Evolutionary conservation across 2,113 vertebrate genomes (phyloP).

Genomic region (Zootoca vivipara): DNA sequence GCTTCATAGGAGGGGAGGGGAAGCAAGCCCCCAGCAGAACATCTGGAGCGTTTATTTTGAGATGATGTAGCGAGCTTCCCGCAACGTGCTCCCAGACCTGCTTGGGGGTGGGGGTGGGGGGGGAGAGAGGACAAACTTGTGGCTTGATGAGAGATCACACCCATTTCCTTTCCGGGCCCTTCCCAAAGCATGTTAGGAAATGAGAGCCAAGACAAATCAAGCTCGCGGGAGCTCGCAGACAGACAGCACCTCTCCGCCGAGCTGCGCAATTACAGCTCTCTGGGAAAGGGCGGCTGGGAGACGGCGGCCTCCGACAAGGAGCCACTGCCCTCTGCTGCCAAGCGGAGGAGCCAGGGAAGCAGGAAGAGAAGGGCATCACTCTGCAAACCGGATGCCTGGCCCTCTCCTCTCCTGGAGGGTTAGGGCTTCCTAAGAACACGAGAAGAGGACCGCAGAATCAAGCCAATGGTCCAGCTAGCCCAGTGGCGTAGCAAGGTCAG

Average conservation of each 20-base stretch:
- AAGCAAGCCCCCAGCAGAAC: not conserved
- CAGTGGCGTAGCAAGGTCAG: too few relatives aligned
- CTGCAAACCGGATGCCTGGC: not conserved
- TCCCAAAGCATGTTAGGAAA: conserved; percentile 88
- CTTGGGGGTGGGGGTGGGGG: conserved; percentile 60
- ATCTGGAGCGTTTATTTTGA: conserved; percentile 11
- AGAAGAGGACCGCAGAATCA: too few relatives aligned
- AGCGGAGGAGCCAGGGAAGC: not conserved
- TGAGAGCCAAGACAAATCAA: conserved; percentile 86
- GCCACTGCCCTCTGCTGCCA: conserved; percentile 73
- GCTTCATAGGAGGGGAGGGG: accelerated
- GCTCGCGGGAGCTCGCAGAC: conserved; percentile 78
- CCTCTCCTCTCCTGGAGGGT: not conserved
- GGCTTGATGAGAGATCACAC: conserved; percentile 80
- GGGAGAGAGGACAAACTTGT: conserved; percentile 50
- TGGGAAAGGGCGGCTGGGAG: conserved; percentile 59
- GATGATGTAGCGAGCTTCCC: not conserved
- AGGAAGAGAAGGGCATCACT: accelerated
- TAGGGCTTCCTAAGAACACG: too few relatives aligned
- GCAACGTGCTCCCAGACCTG: conserved; percentile 69
- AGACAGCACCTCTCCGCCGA: conserved; percentile 72
- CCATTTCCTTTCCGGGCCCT: conserved; percentile 95
- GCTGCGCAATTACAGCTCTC: conserved; percentile 71
- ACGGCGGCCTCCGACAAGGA: conserved; percentile 1
- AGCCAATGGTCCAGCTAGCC: too few relatives aligned